Evolutionary conservation across 2,797 vertebrate genomes (phyloP), one percentile per base, ranked within the genome.

Genomic region (Gastrophryne carolinensis): DNA sequence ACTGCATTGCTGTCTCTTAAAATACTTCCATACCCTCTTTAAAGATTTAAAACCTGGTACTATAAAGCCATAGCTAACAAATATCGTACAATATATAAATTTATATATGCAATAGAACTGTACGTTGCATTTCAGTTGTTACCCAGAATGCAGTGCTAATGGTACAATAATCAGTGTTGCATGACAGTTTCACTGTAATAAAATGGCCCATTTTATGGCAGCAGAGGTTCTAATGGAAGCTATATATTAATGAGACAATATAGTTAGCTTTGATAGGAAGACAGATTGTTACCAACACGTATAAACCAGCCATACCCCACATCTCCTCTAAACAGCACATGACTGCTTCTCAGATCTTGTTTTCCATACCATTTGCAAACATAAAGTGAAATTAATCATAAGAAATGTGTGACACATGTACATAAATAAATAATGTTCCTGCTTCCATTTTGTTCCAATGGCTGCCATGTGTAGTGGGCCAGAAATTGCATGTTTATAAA

Each of bases 401-500:
- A 30, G 30, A 19, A 57, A 78, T 71, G 60, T 58, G 30, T 57
- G 69, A 34, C 67, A 72, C 17, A 19, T 72, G 53, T 66, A 72
- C 35, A 35, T 65, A 72, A 72, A 72, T 60, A 78, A 78, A 66
- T 52, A 71, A 15, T 11, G 30, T 44, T 41, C 58, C 29, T 5
- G 39, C 11, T 47, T 19, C 66, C 54, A 13, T 54, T 44, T 69
- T 58, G 41, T 35, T 64, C 49, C 32, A 66, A 52, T 66, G 68
- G 47, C 35, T 65, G 53, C 68, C 68, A 72, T 72, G 75, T 78
- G 68, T 62, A 60, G 60, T 24, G 70, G 30, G 29, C 32, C 32
- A 27, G 47, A 52, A 47, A 72, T 30, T 60, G 68, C 11, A 19
- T 66, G 75, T 61, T 72, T 72, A 78, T 78, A 66, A 27, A 66